Conservation (phyloP, 1,140 invertebrate genomes). For the Hermetia illucens region DNA sequence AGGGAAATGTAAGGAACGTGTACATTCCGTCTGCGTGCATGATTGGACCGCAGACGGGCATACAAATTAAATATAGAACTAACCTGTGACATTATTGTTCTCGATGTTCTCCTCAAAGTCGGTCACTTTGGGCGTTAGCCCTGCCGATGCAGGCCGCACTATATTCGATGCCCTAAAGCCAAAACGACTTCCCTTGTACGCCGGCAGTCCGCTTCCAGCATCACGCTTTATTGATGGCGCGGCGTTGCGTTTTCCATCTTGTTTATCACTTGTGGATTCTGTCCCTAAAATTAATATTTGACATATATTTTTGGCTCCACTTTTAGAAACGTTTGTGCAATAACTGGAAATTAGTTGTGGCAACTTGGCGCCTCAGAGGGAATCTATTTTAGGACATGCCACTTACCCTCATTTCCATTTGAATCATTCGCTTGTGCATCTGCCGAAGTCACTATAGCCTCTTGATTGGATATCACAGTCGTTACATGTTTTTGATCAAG, state of each 20-base stretch:
- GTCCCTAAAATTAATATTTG: slow-evolving; percentile 1
- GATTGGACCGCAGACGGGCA: not conserved
- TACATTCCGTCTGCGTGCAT: not conserved
- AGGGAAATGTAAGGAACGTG: not conserved
- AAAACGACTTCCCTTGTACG: slow-evolving; percentile 15
- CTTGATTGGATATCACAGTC: slow-evolving; percentile 2
- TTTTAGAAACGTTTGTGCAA: not conserved
- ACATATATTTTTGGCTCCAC: not conserved
- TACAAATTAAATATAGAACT: not conserved
- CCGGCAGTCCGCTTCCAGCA: not conserved
- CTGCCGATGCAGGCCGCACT: slow-evolving; percentile 22
- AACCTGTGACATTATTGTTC: slow-evolving; percentile 8
- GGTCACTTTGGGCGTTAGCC: slow-evolving; percentile 9
- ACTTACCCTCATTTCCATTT: slow-evolving; percentile 5
- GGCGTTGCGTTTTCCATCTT: slow-evolving; percentile 1
- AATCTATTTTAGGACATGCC: not conserved
- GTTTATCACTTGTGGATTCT: not conserved
- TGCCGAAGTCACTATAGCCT: not conserved
- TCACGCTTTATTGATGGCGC: slow-evolving; percentile 10
- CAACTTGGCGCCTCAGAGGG: too few species aligned
- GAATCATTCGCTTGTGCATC: slow-evolving; percentile 2
- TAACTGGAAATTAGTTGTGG: slow-evolving; percentile 1
- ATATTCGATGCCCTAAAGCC: slow-evolving; percentile 21
- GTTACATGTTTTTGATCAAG: not conserved
- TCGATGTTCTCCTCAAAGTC: slow-evolving; percentile 14